phyloP scores from a whole-genome alignment of 2,113 vertebrate species.

The Morone saxatilis region DNA sequence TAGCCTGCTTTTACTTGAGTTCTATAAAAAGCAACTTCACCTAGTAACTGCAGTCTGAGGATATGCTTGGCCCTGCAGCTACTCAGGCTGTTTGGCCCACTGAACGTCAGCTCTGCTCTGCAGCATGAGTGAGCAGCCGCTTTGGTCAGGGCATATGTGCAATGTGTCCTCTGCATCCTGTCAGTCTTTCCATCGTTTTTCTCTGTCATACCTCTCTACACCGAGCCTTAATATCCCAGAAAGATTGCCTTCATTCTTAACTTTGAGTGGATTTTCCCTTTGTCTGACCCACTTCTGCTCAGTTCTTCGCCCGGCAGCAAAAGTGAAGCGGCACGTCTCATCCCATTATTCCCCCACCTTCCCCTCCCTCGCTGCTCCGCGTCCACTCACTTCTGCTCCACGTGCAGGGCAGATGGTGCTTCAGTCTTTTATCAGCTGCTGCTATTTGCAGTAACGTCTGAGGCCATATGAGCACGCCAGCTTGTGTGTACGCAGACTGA shows the following conservation, averaged over 20 bases:
- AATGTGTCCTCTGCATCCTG: background rate
- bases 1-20: constrained; percentile 2
- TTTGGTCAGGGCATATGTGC: constrained; percentile 12
- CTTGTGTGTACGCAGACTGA: constrained; percentile 37
- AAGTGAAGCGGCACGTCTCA: constrained; percentile 56
- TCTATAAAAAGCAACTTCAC: constrained; percentile 46
- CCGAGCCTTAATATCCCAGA: background rate
- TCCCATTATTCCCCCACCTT: constrained; percentile 48
- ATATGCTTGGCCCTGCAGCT: constrained; percentile 24
- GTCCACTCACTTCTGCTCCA: constrained; percentile 48
- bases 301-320: constrained; percentile 32
- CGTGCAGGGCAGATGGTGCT: constrained; percentile 68
- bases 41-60: constrained; percentile 50
- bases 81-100: constrained; percentile 14
- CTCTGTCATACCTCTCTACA: background rate
- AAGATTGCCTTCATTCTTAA: constrained; percentile 2
- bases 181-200: background rate
- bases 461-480: constrained; percentile 3
- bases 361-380: background rate
- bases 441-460: constrained; percentile 63
- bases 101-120: constrained; percentile 47
- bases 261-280: constrained; percentile 27
- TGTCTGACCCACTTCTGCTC: constrained; percentile 53
- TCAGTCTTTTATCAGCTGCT: constrained; percentile 44
- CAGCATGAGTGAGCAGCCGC: constrained; percentile 36